Base-by-base conservation (phyloP, 2,888 invertebrate genomes). In the Pollenia labialis region DNA sequence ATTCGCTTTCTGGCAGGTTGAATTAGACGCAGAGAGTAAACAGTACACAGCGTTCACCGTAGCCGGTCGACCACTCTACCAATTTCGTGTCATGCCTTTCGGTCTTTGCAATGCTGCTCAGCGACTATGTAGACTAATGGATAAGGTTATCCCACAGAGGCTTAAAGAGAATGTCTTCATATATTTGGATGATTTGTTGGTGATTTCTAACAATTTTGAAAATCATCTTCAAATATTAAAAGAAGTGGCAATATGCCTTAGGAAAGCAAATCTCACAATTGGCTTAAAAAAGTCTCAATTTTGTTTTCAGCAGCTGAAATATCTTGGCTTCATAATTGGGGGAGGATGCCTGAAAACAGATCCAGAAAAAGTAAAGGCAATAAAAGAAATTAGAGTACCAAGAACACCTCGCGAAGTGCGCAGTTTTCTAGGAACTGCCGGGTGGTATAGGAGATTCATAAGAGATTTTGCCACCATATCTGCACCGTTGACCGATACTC, bases 51-150 rank as follows among this genome's bases (percentile, higher is more conserved):
- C 85, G 1, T 82, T 87, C 23, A 82, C 88, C 1, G 71, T 80
- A 12, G 71, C 80, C 9, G 77, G 68, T 16, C 14, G 77, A 56
- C 77, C 66, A 16, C 40, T 77, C 1, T 77, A 77, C 12, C 77
- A 77, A 12, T 77, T 77, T 32, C 50, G 68, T 1, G 77, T 77
- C 10, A 77, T 79, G 79, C 79, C 69, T 3, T 79, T 79, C 11
- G 79, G 79, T 2, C 50, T 80, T 1, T 76, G 52, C 66, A 85
- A 58, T 10, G 83, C 85, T n/a, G 83, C 87, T 1, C 86, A 88
- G 42, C 52, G 85, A 1, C n/a, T 87, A 10, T 89, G 89, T 68
- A 64, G 89, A 1, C 62, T 90, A 14, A 85, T 90, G 76, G 89
- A 90, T 69, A 84, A 85, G 23, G 85, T 89, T 0, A 84, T 89